Evolutionary conservation across 2,888 invertebrate genomes (phyloP).

Genomic region (Chironomus riparius): DNA sequence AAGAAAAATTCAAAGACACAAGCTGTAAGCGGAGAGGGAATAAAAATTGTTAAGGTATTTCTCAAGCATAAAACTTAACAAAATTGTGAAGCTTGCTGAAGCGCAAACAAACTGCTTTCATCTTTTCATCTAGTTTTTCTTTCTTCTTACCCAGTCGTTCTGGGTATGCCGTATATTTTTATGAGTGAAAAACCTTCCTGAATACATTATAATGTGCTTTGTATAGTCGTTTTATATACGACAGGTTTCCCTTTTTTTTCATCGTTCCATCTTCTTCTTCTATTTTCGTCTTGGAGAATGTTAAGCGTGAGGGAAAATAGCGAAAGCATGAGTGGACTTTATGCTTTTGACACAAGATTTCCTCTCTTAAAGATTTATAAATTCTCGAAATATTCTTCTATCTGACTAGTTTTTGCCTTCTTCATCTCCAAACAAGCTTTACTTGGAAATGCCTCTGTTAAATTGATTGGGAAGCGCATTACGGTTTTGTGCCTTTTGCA

Average conservation of each 20-base stretch:
- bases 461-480: too few species aligned
- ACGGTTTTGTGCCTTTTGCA: too few species aligned
- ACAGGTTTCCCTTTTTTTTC: background rate
- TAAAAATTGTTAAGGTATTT: background rate
- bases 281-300: too few species aligned
- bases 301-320: background rate
- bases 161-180: constrained; percentile 20
- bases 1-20: too few species aligned
- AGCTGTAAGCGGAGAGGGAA: background rate
- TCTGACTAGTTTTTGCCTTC: background rate
- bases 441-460: too few species aligned
- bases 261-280: background rate
- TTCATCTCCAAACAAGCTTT: background rate
- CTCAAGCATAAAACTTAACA: background rate
- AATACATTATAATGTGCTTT: constrained; percentile 25
- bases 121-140: background rate
- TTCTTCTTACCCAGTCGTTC: background rate
- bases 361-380: constrained; percentile 8
- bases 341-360: background rate
- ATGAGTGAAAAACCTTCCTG: constrained; percentile 25
- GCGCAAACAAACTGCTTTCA: constrained; percentile 6
- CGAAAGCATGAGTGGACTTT: background rate
- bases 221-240: background rate
- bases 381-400: background rate
- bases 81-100: background rate